phyloP scores from a whole-genome alignment of 92 coral and sea anemone species.

The Scolanthus callimorphus region DNA sequence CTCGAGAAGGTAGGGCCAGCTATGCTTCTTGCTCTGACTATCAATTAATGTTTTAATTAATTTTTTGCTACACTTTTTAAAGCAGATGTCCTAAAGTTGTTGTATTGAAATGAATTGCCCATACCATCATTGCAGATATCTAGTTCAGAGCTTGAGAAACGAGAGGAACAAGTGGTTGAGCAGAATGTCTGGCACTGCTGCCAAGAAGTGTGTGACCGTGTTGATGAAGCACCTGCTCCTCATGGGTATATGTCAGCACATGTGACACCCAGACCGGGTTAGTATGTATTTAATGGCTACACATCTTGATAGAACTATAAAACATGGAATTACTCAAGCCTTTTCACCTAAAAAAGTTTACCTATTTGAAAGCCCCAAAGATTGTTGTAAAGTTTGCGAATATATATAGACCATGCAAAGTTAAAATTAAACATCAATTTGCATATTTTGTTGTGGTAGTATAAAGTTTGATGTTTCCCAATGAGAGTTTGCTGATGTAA shows the following conservation, averaged over 20 bases:
- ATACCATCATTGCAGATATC: constrained; percentile 34
- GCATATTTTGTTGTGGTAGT: no score
- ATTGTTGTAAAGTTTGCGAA: no score
- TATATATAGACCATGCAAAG: no score
- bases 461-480: no score
- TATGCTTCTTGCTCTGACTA: not conserved
- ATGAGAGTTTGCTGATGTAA: no score
- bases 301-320: no score
- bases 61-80: no score
- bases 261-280: constrained; percentile 49
- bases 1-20: constrained; percentile 21
- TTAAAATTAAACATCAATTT: no score
- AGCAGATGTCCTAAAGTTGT: no score
- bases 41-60: not conserved
- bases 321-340: no score
- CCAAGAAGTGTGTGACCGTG: constrained; percentile 22
- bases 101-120: no score
- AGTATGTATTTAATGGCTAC: no score
- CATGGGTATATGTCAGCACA: constrained; percentile 43
- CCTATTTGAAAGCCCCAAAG: constrained; percentile 44
- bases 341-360: constrained; percentile 29
- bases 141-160: constrained; percentile 12
- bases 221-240: constrained; percentile 35
- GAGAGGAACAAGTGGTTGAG: constrained; percentile 31
- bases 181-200: constrained; percentile 45